Conservation (phyloP, 1,140 invertebrate genomes). For the Drosophila ambigua region DNA sequence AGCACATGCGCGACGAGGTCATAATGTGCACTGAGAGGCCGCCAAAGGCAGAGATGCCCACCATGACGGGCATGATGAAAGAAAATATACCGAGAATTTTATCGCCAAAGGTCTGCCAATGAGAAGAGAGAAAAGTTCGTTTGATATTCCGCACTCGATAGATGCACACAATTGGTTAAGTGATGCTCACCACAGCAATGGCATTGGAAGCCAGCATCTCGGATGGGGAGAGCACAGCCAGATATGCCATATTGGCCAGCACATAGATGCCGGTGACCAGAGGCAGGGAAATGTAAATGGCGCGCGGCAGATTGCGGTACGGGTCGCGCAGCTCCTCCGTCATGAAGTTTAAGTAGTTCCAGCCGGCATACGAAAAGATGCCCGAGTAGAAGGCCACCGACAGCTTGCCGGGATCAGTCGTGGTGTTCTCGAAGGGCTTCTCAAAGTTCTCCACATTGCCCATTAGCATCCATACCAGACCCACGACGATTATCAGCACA, state of each 20-base stretch:
- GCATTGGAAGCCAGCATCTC: slow-evolving; percentile 94
- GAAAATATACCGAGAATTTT: slow-evolving; percentile 88
- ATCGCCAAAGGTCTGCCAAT: slow-evolving; percentile 91
- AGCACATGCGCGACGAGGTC: slow-evolving; percentile 95
- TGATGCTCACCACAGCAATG: slow-evolving; percentile 94
- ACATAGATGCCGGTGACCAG: slow-evolving; percentile 96
- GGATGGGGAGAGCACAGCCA: slow-evolving; percentile 93
- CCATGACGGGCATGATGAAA: slow-evolving; percentile 93
- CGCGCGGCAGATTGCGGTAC: slow-evolving; percentile 96
- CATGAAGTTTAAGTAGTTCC: slow-evolving; percentile 98
- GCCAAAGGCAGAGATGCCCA: slow-evolving; percentile 93
- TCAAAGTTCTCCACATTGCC: slow-evolving; percentile 91
- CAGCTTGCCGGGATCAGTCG: slow-evolving; percentile 91
- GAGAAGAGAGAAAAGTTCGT: slow-evolving; percentile 12
- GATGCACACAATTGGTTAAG: not conserved
- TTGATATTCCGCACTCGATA: slow-evolving; percentile 1
- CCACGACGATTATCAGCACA: slow-evolving; percentile 91
- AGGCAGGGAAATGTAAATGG: slow-evolving; percentile 96
- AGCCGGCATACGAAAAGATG: slow-evolving; percentile 98
- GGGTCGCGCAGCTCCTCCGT: slow-evolving; percentile 98
- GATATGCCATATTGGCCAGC: slow-evolving; percentile 96
- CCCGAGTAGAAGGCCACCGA: slow-evolving; percentile 97
- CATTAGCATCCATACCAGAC: slow-evolving; percentile 90
- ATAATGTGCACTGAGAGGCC: slow-evolving; percentile 95
- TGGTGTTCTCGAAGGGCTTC: slow-evolving; percentile 91